A percentile compares a stretch with the other conserved stretches of the same genome.
Conservation (phyloP, 2,888 invertebrate species). For the Emmelina monodactyla region DNA sequence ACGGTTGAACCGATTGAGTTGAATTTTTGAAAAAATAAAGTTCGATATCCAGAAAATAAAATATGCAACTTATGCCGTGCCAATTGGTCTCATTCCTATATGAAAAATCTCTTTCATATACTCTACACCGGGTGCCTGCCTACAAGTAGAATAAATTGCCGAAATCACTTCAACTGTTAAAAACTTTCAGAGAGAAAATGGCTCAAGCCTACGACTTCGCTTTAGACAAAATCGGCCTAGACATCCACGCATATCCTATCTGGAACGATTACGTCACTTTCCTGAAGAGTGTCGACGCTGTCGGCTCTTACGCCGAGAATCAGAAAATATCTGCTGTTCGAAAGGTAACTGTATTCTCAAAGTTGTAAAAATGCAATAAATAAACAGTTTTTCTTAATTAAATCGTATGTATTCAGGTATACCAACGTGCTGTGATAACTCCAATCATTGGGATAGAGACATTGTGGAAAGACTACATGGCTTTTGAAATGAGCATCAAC, state of each 20-base stretch:
- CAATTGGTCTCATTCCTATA: no score
- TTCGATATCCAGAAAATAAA: no score
- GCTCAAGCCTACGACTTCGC: conserved; percentile 99
- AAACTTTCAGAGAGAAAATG: conserved; percentile 88
- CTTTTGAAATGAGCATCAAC: conserved; percentile 91
- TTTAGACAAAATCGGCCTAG: conserved; percentile 98
- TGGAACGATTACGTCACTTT: conserved; percentile 99
- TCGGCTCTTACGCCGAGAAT: conserved; percentile 99
- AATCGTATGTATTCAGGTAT: conserved; percentile 67
- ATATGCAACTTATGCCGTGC: no score
- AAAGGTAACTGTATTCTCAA: conserved; percentile 67
- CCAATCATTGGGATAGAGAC: conserved; percentile 98
- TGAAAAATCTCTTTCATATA: no score
- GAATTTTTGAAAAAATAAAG: no score
- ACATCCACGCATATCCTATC: conserved; percentile 94
- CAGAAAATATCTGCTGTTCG: conserved; percentile 98
- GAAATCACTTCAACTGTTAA: no score
- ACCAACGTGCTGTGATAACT: conserved; percentile 94
- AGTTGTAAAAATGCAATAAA: background rate
- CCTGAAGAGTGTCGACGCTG: conserved; percentile 94
- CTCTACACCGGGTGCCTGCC: no score
- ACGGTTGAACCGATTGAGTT: no score
- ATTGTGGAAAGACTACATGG: conserved; percentile 97
- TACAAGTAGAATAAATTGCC: no score
- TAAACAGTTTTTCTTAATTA: conserved; percentile 10